Conservation (phyloP, 2,113 vertebrate species). For the Oncorhynchus masou region DNA sequence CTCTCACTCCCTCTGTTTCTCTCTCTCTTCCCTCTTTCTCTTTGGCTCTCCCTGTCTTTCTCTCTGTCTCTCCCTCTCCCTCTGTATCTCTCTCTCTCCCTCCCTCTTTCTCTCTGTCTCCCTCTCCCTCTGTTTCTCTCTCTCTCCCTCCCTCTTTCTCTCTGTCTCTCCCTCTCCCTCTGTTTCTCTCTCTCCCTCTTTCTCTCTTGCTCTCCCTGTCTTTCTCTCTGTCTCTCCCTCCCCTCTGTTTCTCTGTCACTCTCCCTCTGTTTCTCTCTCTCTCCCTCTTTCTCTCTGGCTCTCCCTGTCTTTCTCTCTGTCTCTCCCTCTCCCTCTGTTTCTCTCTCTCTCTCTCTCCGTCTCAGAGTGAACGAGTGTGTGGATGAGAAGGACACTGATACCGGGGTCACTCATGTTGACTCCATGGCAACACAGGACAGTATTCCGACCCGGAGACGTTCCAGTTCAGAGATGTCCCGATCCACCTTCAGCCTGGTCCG, state of each 20-base stretch:
- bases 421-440: constrained; percentile 56
- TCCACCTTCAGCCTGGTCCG: constrained; percentile 82
- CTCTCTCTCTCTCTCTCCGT: constrained; percentile 16
- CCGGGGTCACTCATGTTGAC: constrained; percentile 51
- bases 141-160: too few species aligned
- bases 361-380: constrained; percentile 78
- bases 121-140: too few species aligned
- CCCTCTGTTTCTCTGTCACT: too few species aligned
- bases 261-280: too few species aligned
- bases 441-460: constrained; percentile 73
- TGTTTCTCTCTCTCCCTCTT: too few species aligned
- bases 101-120: background rate
- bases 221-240: background rate
- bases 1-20: background rate
- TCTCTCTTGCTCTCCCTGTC: background rate
- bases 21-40: constrained; percentile 10
- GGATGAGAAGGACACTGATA: constrained; percentile 76
- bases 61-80: fast-evolving
- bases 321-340: background rate
- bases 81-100: too few species aligned
- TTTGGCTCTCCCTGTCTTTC: background rate
- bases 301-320: background rate
- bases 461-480: constrained; percentile 76
- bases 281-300: too few species aligned
- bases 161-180: fast-evolving